These are phyloP conservation scores for Coptodon bakossiorum DNA, from an alignment of 2,113 vertebrate genomes.

Conservation along the genomic window DNA sequence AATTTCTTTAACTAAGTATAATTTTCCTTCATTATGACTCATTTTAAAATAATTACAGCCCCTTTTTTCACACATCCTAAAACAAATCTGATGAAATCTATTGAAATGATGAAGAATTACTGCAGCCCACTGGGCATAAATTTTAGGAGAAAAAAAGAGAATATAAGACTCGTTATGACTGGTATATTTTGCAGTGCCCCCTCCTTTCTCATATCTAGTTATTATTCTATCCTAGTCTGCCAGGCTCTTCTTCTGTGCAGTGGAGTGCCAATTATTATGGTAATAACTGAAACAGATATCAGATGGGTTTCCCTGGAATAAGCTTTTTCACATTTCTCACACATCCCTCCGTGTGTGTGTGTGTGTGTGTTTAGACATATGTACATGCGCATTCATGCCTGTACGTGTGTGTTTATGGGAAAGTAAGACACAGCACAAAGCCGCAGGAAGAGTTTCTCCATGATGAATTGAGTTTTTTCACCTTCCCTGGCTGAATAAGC, in stretches of 20 bases:
- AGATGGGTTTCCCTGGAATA: slow-evolving; percentile 60
- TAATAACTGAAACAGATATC: slow-evolving; percentile 70
- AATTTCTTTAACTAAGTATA: not conserved
- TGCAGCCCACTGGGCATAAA: not conserved
- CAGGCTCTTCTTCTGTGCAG: slow-evolving; percentile 41
- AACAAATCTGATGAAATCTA: not conserved
- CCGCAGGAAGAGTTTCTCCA: not conserved
- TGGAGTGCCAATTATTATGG: slow-evolving; percentile 67
- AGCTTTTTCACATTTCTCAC: slow-evolving; percentile 48
- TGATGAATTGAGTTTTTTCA: slow-evolving; percentile 19
- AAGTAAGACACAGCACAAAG: not conserved
- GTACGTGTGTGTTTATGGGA: not conserved
- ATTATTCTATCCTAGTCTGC: slow-evolving; percentile 47
- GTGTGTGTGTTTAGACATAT: not conserved
- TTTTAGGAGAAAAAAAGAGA: not conserved
- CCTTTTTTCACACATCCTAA: not conserved
- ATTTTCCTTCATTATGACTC: not conserved
- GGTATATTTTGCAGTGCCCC: slow-evolving; percentile 17
- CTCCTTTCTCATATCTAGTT: slow-evolving; percentile 21
- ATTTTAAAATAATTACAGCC: not conserved
- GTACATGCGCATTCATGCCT: not conserved
- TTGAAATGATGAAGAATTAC: not conserved
- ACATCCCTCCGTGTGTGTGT: not conserved
- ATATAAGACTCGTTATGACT: not conserved
- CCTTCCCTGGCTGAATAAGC: not conserved